Conservation (phyloP, 2,797 vertebrate genomes). For the Anguilla obscura region DNA sequence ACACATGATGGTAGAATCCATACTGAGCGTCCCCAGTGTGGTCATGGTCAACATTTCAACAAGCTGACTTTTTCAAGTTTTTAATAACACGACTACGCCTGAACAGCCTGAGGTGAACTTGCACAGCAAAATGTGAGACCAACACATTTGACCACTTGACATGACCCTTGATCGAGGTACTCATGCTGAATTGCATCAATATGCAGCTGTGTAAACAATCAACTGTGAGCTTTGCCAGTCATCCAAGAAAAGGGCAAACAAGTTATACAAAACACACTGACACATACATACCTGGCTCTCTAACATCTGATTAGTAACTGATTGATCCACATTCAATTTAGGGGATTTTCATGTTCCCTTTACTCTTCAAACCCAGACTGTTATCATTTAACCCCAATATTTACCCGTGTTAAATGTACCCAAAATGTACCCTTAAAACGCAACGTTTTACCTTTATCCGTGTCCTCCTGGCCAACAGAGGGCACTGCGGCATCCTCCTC, state of each 20-base stretch:
- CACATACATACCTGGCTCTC: not conserved
- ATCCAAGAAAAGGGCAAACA: not conserved
- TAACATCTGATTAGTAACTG: not conserved
- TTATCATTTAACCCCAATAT: too few species aligned
- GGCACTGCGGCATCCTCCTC: conserved; percentile 47
- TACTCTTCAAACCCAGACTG: not conserved
- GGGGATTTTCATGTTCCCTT: not conserved
- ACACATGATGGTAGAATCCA: too few species aligned
- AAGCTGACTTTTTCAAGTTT: too few species aligned
- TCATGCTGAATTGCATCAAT: not conserved
- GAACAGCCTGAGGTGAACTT: not conserved
- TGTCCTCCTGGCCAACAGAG: conserved; percentile 33
- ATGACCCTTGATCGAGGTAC: not conserved
- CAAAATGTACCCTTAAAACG: not conserved
- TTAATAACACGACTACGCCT: too few species aligned
- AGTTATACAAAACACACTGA: not conserved
- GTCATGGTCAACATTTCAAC: not conserved
- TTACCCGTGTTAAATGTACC: not conserved
- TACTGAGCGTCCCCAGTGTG: not conserved
- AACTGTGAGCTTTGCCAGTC: not conserved
- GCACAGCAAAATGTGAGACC: not conserved
- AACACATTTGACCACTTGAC: not conserved
- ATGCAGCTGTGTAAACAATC: not conserved
- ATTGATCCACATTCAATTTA: not conserved
- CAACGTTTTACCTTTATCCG: conserved; percentile 24